Evolutionary conservation across 2,888 invertebrate genomes (phyloP).

Genomic region (Agonopterix arenella): DNA sequence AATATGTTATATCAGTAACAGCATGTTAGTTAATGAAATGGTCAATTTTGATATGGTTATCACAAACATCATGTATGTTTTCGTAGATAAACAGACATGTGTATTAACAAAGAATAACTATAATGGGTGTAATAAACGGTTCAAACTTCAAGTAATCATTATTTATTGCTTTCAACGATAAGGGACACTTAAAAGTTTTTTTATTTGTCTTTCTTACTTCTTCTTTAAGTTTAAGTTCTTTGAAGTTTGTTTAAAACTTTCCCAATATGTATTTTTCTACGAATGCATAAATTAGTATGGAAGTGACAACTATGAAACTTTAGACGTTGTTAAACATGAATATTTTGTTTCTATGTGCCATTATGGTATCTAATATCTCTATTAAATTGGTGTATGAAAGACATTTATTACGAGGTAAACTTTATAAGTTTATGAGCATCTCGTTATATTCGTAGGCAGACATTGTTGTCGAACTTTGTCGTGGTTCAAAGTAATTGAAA

Average conservation of each 20-base stretch:
- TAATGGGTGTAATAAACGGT: slow-evolving; percentile 25
- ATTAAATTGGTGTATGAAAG: too few species aligned
- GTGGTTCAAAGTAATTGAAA: neutral
- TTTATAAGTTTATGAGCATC: too few species aligned
- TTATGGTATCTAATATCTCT: too few species aligned
- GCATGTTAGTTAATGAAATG: slow-evolving; percentile 1
- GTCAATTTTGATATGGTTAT: slow-evolving; percentile 7
- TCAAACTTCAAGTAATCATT: slow-evolving; percentile 29
- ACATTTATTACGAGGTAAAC: too few species aligned
- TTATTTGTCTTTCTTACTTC: slow-evolving; percentile 1
- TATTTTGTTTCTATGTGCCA: slow-evolving; percentile 6
- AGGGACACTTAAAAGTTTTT: slow-evolving; percentile 13
- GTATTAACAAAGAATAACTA: slow-evolving; percentile 7
- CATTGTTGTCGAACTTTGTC: too few species aligned
- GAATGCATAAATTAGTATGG: slow-evolving; percentile 19
- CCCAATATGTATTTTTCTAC: too few species aligned
- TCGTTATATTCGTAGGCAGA: too few species aligned
- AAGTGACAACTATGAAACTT: slow-evolving; percentile 9
- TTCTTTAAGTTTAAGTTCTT: too few species aligned
- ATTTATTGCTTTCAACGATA: slow-evolving; percentile 27
- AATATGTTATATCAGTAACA: neutral
- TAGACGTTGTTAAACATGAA: slow-evolving; percentile 7
- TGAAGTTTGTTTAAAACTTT: too few species aligned
- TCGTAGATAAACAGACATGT: slow-evolving; percentile 16
- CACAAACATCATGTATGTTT: slow-evolving; percentile 4